Conservation (phyloP, 2,797 vertebrate genomes). For the Sus cebifrons region DNA sequence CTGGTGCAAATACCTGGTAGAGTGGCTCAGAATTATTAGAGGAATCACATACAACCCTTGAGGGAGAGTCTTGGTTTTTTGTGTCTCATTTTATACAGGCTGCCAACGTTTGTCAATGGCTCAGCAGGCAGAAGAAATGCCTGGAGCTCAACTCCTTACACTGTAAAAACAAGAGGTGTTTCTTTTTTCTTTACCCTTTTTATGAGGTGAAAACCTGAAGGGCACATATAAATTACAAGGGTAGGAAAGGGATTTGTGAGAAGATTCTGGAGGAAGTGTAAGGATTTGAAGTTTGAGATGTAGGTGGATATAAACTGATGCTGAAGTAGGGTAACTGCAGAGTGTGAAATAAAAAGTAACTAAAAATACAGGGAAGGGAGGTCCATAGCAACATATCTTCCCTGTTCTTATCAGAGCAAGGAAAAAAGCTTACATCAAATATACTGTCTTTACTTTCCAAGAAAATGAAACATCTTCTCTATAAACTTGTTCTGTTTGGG, state of each 20-base stretch:
- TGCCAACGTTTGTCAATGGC: neutral
- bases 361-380: neutral
- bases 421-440: neutral
- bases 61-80: neutral
- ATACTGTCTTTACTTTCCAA: neutral
- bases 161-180: neutral
- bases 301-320: neutral
- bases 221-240: neutral
- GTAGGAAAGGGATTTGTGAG: neutral
- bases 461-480: neutral
- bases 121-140: neutral
- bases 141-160: neutral
- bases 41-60: neutral
- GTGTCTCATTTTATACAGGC: neutral
- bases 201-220: neutral
- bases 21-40: neutral
- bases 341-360: conserved; percentile 9
- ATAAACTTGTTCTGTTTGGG: neutral
- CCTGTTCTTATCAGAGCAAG: neutral
- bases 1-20: neutral
- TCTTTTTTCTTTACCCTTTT: neutral
- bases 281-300: conserved; percentile 28
- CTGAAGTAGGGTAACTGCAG: neutral
- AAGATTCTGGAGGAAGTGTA: neutral
- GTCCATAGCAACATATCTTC: neutral